phyloP scores from a whole-genome alignment of 23 tunicate genomes.

The Halocynthia aurantium region DNA sequence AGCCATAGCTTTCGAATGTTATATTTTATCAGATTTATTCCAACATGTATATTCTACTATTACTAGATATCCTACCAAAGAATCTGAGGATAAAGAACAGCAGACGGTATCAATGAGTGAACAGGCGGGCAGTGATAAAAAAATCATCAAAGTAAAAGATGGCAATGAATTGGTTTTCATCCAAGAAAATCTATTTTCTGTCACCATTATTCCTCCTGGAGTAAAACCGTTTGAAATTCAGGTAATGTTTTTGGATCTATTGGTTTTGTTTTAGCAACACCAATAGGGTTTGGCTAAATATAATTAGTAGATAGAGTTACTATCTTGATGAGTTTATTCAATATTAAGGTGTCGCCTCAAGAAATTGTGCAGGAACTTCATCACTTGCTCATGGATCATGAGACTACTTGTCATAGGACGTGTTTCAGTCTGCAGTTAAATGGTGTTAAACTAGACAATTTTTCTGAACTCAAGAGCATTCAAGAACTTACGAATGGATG shows the following conservation, averaged over 20 bases:
- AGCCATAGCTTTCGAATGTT: too few relatives aligned
- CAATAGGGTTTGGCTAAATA: too few relatives aligned
- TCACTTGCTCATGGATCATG: conserved; percentile 81
- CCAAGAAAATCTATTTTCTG: conserved; percentile 64
- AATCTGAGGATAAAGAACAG: neutral
- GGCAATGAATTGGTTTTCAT: conserved; percentile 55
- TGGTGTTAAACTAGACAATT: conserved; percentile 81
- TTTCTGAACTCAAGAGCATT: conserved; percentile 75
- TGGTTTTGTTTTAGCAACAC: neutral
- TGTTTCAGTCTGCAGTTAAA: conserved; percentile 83
- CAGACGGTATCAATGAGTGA: conserved; percentile 4
- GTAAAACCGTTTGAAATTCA: conserved; percentile 75
- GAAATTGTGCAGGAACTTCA: conserved; percentile 98
- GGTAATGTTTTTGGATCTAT: conserved; percentile 23
- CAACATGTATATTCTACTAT: neutral
- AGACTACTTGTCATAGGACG: conserved; percentile 91
- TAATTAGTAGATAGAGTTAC: too few relatives aligned
- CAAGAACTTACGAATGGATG: conserved; percentile 70
- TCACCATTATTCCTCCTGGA: conserved; percentile 69
- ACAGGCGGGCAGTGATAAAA: neutral
- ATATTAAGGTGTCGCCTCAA: conserved; percentile 76
- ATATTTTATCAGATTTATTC: neutral
- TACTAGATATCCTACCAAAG: neutral
- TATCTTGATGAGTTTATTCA: neutral
- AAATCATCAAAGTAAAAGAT: conserved; percentile 36